phyloP scores from a whole-genome alignment of 1,140 invertebrate species.

The Hycleus phaleratus region DNA sequence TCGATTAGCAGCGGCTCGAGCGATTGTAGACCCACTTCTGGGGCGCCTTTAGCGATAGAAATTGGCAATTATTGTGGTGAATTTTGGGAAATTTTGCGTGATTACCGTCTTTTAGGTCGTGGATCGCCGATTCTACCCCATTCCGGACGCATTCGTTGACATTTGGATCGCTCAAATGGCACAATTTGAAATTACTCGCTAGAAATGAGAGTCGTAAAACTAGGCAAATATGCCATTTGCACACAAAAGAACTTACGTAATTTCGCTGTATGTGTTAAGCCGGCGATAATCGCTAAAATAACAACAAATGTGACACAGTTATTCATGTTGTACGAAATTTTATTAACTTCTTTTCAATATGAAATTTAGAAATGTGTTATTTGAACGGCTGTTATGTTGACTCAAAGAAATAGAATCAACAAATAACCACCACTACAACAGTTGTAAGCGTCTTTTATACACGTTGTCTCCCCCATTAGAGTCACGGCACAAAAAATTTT shows the following conservation, averaged over 20 bases:
- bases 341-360: too few species aligned
- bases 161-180: constrained; percentile 18
- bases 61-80: neutral
- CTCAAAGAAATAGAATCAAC: too few species aligned
- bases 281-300: constrained; percentile 1
- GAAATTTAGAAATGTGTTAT: too few species aligned
- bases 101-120: constrained; percentile 23
- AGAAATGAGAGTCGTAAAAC: constrained; percentile 1
- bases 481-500: too few species aligned
- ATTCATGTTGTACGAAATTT: too few species aligned
- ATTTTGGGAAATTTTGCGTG: neutral
- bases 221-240: neutral
- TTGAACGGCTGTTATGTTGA: too few species aligned
- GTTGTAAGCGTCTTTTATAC: too few species aligned
- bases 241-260: constrained; percentile 20
- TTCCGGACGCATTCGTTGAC: constrained; percentile 21
- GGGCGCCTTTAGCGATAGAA: constrained; percentile 33
- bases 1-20: constrained; percentile 50
- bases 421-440: too few species aligned
- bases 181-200: constrained; percentile 22
- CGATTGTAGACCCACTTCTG: constrained; percentile 41
- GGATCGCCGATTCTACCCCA: constrained; percentile 22
- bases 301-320: neutral
- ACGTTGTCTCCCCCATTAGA: too few species aligned
- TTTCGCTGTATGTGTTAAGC: constrained; percentile 15